Evolutionary conservation across 2,888 invertebrate species (phyloP), one percentile per base, ranked within the genome.

Genomic region (Cryptocephalus primarius): DNA sequence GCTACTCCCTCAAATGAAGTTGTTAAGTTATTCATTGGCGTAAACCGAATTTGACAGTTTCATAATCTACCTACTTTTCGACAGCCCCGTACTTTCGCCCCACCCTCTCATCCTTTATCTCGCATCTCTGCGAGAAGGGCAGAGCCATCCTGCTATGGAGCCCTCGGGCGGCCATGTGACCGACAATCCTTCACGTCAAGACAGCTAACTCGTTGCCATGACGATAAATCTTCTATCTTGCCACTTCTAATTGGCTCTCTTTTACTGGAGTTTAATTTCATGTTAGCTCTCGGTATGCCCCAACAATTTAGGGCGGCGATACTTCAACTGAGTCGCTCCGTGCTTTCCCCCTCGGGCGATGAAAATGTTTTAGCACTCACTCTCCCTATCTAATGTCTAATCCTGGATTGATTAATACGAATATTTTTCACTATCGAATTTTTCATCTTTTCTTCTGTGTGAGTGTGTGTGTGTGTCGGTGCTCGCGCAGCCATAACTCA

Each of bases 201-300:
- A 69, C 69, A 68, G 65, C 62, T 60, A 63, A 63, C 64, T 65
- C 69, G 70, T 70, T 70, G 68, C 70, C 62, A 68, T 66, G 70
- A 67, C 58, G 65, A 70, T 70, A 71, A 71, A 71, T 71, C 70
- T 67, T 62, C 65, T 61, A 66, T 67, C 68, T 68, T 69, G 67
- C 67, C 67, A 67, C 67, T 65, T 68, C 68, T 70, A 71, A 70
- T 70, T 70, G 69, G 69, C 67, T 68, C 66, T 67, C 69, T 68
- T 68, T 67, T 64, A 63, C 62, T 56, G 57, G 60, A 63, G 62
- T 65, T 66, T 66, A 66, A 67, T 67, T 67, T 62, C 61, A 59
- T 61, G 63, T 62, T 61, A 55, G 59, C 54, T 59, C 54, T 59
- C 55, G 61, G 61, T 59, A 59, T 61, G 61, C 52, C 56, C 50